These are phyloP conservation scores for Vannuccia rotundouncinata DNA, from an alignment of 2,888 invertebrate species.

Conservation along the genomic window DNA sequence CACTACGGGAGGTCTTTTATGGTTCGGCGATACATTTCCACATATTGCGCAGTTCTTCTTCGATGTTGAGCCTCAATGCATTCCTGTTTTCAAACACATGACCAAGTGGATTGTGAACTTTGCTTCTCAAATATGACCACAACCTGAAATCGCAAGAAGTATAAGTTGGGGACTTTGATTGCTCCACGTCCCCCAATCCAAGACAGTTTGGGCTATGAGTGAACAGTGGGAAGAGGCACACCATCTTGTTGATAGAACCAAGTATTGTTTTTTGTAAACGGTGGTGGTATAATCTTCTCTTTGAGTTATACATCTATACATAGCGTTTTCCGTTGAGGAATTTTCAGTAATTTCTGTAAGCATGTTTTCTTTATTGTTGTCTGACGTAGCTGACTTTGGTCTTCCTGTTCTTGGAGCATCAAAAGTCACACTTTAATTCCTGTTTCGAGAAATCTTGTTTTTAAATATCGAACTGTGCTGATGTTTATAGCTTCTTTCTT, in stretches of 20 bases:
- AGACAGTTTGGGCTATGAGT: slow-evolving; percentile 17
- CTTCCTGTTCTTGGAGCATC: slow-evolving; percentile 18
- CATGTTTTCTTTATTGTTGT: slow-evolving; percentile 9
- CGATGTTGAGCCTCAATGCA: slow-evolving; percentile 25
- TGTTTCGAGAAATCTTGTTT: slow-evolving; percentile 23
- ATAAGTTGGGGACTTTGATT: slow-evolving; percentile 15
- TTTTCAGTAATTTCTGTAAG: slow-evolving; percentile 18
- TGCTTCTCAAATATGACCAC: slow-evolving; percentile 23
- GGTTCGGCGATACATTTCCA: slow-evolving; percentile 28
- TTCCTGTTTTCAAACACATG: slow-evolving; percentile 22
- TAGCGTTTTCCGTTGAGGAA: slow-evolving; percentile 18
- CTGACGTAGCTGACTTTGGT: slow-evolving; percentile 28
- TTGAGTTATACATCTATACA: slow-evolving; percentile 31
- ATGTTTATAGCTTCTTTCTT: slow-evolving; percentile 22
- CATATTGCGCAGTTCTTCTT: slow-evolving; percentile 30
- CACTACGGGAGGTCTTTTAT: slow-evolving; percentile 28
- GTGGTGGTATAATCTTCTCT: slow-evolving; percentile 27
- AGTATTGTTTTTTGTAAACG: slow-evolving; percentile 26
- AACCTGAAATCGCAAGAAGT: slow-evolving; percentile 33
- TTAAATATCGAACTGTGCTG: slow-evolving; percentile 26
- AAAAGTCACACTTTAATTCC: slow-evolving; percentile 30
- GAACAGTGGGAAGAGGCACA: slow-evolving; percentile 19
- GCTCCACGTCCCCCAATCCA: slow-evolving; percentile 30
- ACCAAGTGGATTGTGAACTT: slow-evolving; percentile 31
- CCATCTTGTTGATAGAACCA: slow-evolving; percentile 32